These are phyloP conservation scores for Pachyseris speciosa DNA, from an alignment of 64 coral and sea anemone species.

Conservation along the genomic window DNA sequence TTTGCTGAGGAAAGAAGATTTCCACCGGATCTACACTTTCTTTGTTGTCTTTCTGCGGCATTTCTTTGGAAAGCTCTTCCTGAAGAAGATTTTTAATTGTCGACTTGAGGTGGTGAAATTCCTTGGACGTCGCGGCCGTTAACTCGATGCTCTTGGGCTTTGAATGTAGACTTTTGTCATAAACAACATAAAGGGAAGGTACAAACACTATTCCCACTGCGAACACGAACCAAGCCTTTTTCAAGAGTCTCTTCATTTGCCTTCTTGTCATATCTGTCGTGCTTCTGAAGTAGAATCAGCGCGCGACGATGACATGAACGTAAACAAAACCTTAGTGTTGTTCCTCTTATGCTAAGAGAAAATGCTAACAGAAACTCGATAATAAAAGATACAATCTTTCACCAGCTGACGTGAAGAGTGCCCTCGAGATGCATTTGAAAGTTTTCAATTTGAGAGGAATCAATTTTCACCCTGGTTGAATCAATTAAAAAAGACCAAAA, in stretches of 20 bases:
- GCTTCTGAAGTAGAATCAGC: neutral
- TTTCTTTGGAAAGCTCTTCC: neutral
- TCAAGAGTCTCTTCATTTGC: neutral
- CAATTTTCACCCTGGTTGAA: neutral
- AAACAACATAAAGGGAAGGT: neutral
- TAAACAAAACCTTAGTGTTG: neutral
- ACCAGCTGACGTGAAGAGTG: neutral
- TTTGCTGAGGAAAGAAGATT: constrained; percentile 1
- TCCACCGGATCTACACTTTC: neutral
- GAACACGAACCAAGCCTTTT: neutral
- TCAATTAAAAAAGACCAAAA: neutral
- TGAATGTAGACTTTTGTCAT: neutral
- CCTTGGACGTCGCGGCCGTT: neutral
- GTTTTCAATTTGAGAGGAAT: neutral
- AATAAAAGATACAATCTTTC: neutral
- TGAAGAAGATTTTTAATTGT: neutral
- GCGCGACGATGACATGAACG: neutral
- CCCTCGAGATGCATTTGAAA: neutral
- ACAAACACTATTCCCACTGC: neutral
- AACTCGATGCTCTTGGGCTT: neutral
- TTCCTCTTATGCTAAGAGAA: neutral
- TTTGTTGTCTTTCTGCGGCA: neutral
- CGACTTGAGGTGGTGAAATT: neutral
- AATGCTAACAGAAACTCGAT: constrained; percentile 2
- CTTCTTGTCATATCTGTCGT: neutral